Base-by-base conservation (phyloP, 2,797 vertebrate species). In the Oryzias sinensis region DNA sequence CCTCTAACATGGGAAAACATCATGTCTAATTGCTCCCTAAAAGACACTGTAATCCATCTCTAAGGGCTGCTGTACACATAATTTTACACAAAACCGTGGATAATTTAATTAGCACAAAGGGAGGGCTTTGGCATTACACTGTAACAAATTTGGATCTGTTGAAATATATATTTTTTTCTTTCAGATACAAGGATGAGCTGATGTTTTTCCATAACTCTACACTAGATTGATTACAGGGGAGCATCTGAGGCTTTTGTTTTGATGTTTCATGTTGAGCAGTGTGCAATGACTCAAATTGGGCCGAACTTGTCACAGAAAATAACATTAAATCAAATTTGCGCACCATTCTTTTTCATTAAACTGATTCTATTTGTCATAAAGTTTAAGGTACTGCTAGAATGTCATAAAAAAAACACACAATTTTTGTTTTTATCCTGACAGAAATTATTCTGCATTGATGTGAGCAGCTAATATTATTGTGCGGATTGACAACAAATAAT, bases 81-180 rank as follows among this genome's bases (percentile, higher is more conserved):
- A 74, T 81, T 89, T 86, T 83, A 86, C 77, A 86, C 87, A 84
- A 84, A 87, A 81, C 79, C 79, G 70, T 57, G 71, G 79, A 85
- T 89, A 80, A 88, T 90, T 89, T 84, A 83, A 90, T 89, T 86
- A 85, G 62, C 76, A 80, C 69, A 74, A 53, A 49, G 87, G 74
- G 85, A 87, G 80, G 33, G 62, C 62, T 44, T 81, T 65, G 71
- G 67, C 66, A 56, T 86, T 70, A 66, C 61, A 22, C 60, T 72
- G 63, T 85, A 84, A 87, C 76, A 82, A 74, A 11, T 33, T 33
- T 9, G 2, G 33, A 9, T 11, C 33, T 3, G 33, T 33, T 33
- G 13, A 33, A 33, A 33, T 11, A 2, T 11, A 0, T 33, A 13
- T 33, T 33, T 76, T 60, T 75, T 61, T 72, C 48, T 48, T 64